Evolutionary conservation across 1,140 invertebrate genomes (phyloP), one percentile per base, ranked within the genome.

Genomic region (Charaxes varanes): DNA sequence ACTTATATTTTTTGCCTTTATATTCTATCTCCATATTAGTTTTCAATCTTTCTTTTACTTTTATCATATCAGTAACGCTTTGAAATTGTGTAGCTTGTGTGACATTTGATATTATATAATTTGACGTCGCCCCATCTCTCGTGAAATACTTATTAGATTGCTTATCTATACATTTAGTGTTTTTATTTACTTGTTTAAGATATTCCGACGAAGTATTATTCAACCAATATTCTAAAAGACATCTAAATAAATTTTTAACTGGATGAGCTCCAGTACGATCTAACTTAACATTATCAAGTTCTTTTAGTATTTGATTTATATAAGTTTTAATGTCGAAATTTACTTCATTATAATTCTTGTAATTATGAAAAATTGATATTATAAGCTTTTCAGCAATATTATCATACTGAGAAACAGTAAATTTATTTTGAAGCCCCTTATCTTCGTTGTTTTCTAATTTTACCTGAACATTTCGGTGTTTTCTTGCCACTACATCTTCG

Each of bases 221-320:
- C 10, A 79, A 42, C 68, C 66, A 81, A 53, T 66, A 79, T 27
- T 81, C 68, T 34, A 76, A 43, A 6, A 79, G 42, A 24, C 49
- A 62, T 53, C 63, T 69, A 24, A 81, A 76, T 19, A 81, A 34
- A 3, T 53, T 48, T 43, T 68, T 77, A 1, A 67, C 47, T 0
- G 74, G 72, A 45, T 71, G 55, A 7, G 35, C 33, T 34, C 56
- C 41, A 2, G 45, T 44, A 8, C 61, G 22, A 22, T 43, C 18
- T 3, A 45, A 37, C 43, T 67, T 72, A 3, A 61, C 30, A 28
- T 65, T 45, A 28, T 66, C 70, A 5, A 82, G 38, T 14, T 82
- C 70, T 53, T 61, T 54, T 1, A 79, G 35, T 6, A 73, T 38
- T 49, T 63, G 35, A 34, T 55, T 65, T 0, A 81, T 50, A 22